Percentiles rank a stretch among this genome's conserved stretches.
phyloP scores from a whole-genome alignment of 2,888 invertebrate species.

The Sarcophaga variegata region DNA sequence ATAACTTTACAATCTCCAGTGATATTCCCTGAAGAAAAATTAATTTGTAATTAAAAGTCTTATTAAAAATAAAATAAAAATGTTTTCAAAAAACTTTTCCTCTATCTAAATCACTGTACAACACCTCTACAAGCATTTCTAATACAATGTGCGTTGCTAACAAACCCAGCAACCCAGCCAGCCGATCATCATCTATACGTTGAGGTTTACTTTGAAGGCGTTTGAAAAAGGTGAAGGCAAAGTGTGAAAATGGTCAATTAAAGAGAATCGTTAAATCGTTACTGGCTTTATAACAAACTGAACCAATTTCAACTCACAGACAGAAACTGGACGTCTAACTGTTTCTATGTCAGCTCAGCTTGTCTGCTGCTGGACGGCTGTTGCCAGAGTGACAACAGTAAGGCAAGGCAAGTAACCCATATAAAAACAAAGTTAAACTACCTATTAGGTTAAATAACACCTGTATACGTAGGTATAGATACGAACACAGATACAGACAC shows the following conservation, averaged over 20 bases:
- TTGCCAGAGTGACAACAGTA: constrained; percentile 9
- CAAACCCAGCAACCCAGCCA: not conserved
- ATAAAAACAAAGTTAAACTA: constrained; percentile 26
- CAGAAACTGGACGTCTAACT: not conserved
- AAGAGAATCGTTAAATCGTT: constrained; percentile 50
- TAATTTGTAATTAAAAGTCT: too few species aligned
- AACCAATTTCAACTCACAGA: constrained; percentile 16
- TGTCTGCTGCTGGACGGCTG: not conserved
- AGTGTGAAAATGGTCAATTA: constrained; percentile 66
- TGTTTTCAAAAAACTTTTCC: too few species aligned
- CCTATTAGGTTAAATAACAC: not conserved
- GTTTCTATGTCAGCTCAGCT: constrained; percentile 2
- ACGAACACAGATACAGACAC: not conserved
- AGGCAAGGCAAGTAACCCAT: not conserved
- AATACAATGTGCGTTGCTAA: constrained; percentile 3
- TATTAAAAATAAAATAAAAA: too few species aligned
- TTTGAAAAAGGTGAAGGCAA: constrained; percentile 8
- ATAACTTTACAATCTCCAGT: too few species aligned
- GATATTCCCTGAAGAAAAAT: too few species aligned
- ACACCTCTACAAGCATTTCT: not conserved
- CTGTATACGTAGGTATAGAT: too few species aligned
- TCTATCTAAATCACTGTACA: constrained; percentile 23
- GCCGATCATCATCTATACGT: not conserved
- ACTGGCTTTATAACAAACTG: constrained; percentile 36
- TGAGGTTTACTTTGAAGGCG: constrained; percentile 32